Base-by-base conservation (phyloP, 2,113 vertebrate genomes). In the Formicarius rufipectus region DNA sequence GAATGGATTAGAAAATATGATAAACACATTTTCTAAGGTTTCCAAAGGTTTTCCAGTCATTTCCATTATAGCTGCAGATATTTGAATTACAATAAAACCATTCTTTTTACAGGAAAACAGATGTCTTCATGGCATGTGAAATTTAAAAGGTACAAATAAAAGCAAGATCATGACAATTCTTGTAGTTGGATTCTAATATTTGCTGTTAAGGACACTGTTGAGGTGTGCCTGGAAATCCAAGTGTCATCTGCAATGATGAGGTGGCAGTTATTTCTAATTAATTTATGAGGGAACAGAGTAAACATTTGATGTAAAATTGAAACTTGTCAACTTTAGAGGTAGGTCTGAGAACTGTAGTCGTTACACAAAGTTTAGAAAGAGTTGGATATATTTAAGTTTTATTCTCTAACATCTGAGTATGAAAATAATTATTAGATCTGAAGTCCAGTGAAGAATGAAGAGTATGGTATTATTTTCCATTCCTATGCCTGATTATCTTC, bases 21-120 rank as follows among this genome's bases (percentile, higher is more conserved):
- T 39, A 87, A 89, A 82, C 5, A 7, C 49, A 52, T 81, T 94
- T 93, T 76, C 44, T 92, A 87, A 78, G 10, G 49, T 50, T 64
- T 90, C n/a, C n/a, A n/a, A n/a, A n/a, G n/a, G n/a, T n/a, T n/a
- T 89, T 58, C 19, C 8, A 79, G 9, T 68, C 2, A 76, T 82
- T 92, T 91, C 44, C 22, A 2, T 87, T 91, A 58, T 62, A 84
- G 87, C 17, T 40, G 16, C 49, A 71, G 33, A 53, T 89, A 42
- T 22, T 45, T 42, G 31, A 78, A 79, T 24, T 60, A 35, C 37
- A 67, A 69, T 42, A 74, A 73, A 82, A 50, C 23, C 17, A 23
- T 89, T 55, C 5, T 52, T 88, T 73, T 42, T 33, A 69, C 14
- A 68, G 24, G 47, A 84, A 93, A 93, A 31, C 9, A 15, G 6